Percentiles rank a stretch among this genome's conserved stretches.
Evolutionary conservation across 2,797 vertebrate species (phyloP).

Genomic region (Nyctibius grandis): DNA sequence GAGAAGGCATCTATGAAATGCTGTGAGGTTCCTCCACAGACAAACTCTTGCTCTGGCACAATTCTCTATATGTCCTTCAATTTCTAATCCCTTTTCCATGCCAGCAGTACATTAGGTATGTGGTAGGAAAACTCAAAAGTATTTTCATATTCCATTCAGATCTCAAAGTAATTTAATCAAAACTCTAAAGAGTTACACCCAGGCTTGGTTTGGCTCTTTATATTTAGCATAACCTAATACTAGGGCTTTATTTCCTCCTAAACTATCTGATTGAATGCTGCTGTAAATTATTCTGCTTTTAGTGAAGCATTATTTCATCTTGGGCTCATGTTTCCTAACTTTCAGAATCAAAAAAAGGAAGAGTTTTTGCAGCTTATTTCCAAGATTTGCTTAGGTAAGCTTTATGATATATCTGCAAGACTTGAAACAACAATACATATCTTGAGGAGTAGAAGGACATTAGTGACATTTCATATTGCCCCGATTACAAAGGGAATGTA

Average conservation of each 20-base stretch:
- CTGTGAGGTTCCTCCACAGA: neutral
- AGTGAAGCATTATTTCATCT: conserved; percentile 55
- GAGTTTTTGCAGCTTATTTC: neutral
- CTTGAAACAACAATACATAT: neutral
- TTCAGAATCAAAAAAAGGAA: neutral
- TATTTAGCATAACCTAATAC: conserved; percentile 50
- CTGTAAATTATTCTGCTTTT: conserved; percentile 65
- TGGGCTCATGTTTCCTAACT: conserved; percentile 42
- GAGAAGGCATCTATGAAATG: neutral
- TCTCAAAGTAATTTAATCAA: conserved; percentile 18
- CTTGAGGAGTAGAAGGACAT: neutral
- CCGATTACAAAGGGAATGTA: neutral
- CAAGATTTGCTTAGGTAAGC: neutral
- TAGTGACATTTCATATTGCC: neutral
- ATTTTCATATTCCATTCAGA: conserved; percentile 5
- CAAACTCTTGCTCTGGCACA: neutral
- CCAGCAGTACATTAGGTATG: neutral
- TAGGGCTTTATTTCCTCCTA: conserved; percentile 38
- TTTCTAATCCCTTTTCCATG: neutral
- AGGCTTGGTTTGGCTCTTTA: conserved; percentile 25
- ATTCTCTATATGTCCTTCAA: neutral
- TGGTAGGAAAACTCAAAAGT: neutral
- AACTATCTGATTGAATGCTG: conserved; percentile 42
- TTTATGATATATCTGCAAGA: neutral
- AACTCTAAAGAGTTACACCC: neutral